Percentiles rank a stretch among this genome's conserved stretches.
Evolutionary conservation across 2,888 invertebrate genomes (phyloP).

Genomic region (Eupeodes luniger): DNA sequence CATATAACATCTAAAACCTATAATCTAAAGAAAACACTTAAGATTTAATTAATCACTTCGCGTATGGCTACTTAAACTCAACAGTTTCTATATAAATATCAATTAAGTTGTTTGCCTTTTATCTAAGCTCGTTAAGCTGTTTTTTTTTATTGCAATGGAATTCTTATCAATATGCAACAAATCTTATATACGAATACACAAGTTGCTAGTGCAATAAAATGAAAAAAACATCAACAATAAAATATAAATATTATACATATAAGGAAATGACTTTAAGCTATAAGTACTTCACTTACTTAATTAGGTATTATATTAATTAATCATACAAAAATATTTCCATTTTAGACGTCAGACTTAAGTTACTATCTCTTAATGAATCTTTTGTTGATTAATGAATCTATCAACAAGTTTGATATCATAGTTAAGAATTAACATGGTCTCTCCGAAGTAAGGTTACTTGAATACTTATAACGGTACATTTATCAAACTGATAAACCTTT

Average conservation of each 20-base stretch:
- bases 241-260: background rate
- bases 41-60: conserved; percentile 21
- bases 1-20: background rate
- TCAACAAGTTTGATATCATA: background rate
- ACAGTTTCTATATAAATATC: conserved; percentile 28
- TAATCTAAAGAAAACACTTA: conserved; percentile 25
- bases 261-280: conserved; percentile 40
- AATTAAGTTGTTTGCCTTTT: conserved; percentile 53
- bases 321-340: background rate
- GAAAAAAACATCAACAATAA: background rate
- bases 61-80: conserved; percentile 1
- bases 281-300: background rate
- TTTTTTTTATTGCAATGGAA: conserved; percentile 16
- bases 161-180: conserved; percentile 49
- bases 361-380: conserved; percentile 33
- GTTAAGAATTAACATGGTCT: background rate
- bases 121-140: conserved; percentile 60
- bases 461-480: background rate
- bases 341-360: background rate
- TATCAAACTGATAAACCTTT: background rate
- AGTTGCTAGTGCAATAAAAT: conserved; percentile 1
- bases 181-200: background rate
- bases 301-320: background rate
- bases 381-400: background rate
- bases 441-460: background rate